These are phyloP conservation scores for Notarius lentiginosus DNA, from an alignment of 2,113 vertebrate species.

Conservation along the genomic window DNA sequence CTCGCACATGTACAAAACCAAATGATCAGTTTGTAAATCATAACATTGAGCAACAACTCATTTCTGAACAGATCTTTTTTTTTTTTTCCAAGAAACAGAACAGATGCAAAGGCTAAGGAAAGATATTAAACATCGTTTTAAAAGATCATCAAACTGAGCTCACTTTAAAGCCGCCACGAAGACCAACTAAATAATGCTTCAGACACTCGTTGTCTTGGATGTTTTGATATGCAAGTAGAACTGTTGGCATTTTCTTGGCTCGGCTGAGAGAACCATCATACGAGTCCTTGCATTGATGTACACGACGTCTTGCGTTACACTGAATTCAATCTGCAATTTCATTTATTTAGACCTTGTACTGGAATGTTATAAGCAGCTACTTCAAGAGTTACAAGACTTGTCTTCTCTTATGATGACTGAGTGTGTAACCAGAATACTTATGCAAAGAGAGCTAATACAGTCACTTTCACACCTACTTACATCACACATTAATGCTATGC, in stretches of 20 bases:
- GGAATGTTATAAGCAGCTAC: constrained; percentile 13
- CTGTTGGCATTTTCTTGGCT: not conserved
- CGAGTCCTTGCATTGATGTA: not conserved
- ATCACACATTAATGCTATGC: not conserved
- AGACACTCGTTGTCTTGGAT: not conserved
- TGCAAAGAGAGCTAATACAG: constrained; percentile 17
- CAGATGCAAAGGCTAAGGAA: not conserved
- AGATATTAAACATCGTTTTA: not conserved
- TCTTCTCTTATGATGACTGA: not conserved
- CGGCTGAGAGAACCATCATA: not conserved
- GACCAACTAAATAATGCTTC: not conserved
- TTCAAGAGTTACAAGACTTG: not conserved
- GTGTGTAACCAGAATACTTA: not conserved
- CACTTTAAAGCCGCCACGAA: not conserved
- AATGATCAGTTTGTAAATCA: not conserved
- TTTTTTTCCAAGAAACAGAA: not conserved
- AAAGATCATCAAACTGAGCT: not conserved
- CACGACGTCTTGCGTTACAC: not conserved
- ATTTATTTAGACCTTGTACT: not conserved
- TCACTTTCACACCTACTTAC: not conserved
- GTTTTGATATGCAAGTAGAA: not conserved
- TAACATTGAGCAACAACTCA: not conserved
- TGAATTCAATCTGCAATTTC: not conserved
- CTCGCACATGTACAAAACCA: not conserved
- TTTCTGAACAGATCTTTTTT: not conserved